Base-by-base conservation (phyloP, 2,888 invertebrate genomes). In the Acleris cristana region DNA sequence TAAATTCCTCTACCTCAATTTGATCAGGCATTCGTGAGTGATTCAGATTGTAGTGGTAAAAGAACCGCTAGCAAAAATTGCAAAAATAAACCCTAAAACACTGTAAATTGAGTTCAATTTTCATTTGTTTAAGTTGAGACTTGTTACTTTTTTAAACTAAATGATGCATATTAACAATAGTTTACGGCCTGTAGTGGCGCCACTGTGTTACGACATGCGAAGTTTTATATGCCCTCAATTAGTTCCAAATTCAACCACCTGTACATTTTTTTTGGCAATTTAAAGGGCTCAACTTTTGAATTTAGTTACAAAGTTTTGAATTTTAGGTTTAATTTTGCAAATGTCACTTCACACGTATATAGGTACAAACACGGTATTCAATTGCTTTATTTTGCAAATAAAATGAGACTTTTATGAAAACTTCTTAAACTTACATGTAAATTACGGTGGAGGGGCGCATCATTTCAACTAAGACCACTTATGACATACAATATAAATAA, bases 291-390 rank as follows among this genome's bases (percentile, higher is more conserved):
- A 56, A 18, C 19, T 44, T 55, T 14, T 54, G 14, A 58, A 66
- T 49, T 52, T 54, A 45, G 61, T 61, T 52, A 66, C 14, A 51
- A 19, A 65, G 60, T 60, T 62, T 56, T 66, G 61, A 66, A 62
- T 62, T 61, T 44, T 44, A 19, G 44, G 19, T 2, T 19, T 19
- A 21, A 56, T 56, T 19, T 44, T 23, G 44, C 8, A 56, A 56
- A 44, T 10, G 19, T 12, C 12, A 40, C 14, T 40, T 40, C 8
- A 14, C 4, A 10, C 34, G 4, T 1, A 34, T 3, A 34, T 12
- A n/a, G n/a, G n/a, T n/a, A 34, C 0, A 34, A 10, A 34, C 10
- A 34, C 12, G 12, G 34, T 34, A 12, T 12, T 34, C 12, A 12
- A 34, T 34, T 12, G 12, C 2, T 34, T 7, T 26, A 26, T 12